Percentiles rank a stretch among this genome's conserved stretches.
Conservation (phyloP, 2,888 invertebrate species). For the Cheiracanthium punctorium region DNA sequence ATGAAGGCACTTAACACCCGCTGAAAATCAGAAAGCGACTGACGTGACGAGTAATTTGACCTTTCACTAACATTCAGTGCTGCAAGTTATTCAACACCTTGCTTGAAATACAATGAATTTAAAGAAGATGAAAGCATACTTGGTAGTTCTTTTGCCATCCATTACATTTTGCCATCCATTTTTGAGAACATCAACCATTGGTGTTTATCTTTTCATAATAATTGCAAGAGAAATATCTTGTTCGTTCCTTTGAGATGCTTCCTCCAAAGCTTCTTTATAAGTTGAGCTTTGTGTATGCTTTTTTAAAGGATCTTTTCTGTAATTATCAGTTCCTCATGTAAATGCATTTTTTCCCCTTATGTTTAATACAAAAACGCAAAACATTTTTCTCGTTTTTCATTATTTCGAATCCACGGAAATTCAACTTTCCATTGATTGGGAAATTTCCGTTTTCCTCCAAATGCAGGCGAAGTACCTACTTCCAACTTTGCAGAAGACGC, state of each 20-base stretch:
- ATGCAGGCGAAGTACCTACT: neutral
- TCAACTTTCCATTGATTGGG: neutral
- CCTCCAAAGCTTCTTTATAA: neutral
- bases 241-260: neutral
- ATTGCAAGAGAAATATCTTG: neutral
- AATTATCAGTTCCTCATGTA: neutral
- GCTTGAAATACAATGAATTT: too few relatives aligned
- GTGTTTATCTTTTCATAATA: neutral
- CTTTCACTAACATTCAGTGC: too few relatives aligned
- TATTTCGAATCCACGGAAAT: neutral
- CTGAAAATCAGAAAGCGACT: too few relatives aligned
- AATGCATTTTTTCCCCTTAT: neutral
- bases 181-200: neutral
- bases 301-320: neutral
- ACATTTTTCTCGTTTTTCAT: neutral
- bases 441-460: neutral
- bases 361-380: neutral
- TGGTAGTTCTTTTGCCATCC: too few relatives aligned
- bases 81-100: too few relatives aligned
- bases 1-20: too few relatives aligned
- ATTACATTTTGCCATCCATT: too few relatives aligned
- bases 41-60: too few relatives aligned
- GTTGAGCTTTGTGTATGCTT: conserved; percentile 3
- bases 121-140: too few relatives aligned
- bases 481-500: neutral